phyloP scores from a whole-genome alignment of 2,888 invertebrate genomes.

The Spicauda simplicius region DNA sequence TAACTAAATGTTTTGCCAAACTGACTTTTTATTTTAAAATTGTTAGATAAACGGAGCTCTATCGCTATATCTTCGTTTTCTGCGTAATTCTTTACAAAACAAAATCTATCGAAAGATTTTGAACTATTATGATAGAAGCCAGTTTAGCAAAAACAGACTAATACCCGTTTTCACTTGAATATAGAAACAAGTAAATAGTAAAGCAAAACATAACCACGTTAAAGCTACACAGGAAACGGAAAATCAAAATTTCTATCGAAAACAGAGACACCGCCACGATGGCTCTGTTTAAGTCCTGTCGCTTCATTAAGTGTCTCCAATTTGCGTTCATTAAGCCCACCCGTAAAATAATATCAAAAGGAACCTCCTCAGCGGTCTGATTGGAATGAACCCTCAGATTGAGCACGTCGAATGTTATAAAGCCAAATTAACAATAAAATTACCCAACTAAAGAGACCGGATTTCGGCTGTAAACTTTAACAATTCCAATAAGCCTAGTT shows the following conservation, averaged over 20 bases:
- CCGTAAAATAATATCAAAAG: constrained; percentile 34
- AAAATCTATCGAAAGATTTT: no score
- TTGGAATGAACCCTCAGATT: constrained; percentile 21
- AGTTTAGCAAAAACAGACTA: no score
- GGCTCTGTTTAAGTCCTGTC: constrained; percentile 13
- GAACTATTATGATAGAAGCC: no score
- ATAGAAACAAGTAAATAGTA: no score
- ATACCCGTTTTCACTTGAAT: no score
- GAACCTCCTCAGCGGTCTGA: constrained; percentile 12
- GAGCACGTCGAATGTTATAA: constrained; percentile 31
- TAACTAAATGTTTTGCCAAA: no score
- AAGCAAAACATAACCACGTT: no score
- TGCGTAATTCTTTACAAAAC: no score
- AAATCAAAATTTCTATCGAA: background rate
- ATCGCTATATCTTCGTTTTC: no score
- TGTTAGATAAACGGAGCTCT: no score
- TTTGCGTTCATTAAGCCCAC: constrained; percentile 26
- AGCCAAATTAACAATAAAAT: constrained; percentile 35
- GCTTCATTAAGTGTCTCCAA: constrained; percentile 27
- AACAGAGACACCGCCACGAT: background rate
- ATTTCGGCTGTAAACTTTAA: constrained; percentile 40
- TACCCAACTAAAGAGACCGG: constrained; percentile 30
- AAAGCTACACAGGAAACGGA: no score
- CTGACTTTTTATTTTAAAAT: no score
- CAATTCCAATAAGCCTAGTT: constrained; percentile 40